Evolutionary conservation across 2,797 vertebrate species (phyloP), one percentile per base, ranked within the genome.

Genomic region (Apodemus agrarius): DNA sequence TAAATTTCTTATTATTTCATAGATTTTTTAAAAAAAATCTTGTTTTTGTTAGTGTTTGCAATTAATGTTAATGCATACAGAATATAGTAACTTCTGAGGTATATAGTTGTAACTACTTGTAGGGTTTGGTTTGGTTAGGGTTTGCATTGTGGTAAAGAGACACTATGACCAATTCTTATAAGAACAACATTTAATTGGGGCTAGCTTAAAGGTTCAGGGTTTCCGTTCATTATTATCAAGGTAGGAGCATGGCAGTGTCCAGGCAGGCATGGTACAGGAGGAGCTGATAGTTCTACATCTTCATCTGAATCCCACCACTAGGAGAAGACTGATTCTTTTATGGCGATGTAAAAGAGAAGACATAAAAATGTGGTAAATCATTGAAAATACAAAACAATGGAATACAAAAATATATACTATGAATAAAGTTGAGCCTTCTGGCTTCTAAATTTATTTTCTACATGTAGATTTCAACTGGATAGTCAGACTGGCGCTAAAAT

Each of bases 311-410:
- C 6, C 34, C 6, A 1, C 34, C 6, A 1, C 31, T n/a, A 69
- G 31, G 13, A 67, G 65, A n/a, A 69, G 14, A n/a, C 67, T n/a
- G 67, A 13, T 69, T 69, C 67, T 16, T 6, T n/a, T 3, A 8
- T 49, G 46, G 8, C 46, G 9, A 49, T 1, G 9, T 49, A 49
- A 49, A 49, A 49, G 46, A 49, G 46, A 49, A 49, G 37, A 65
- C 49, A 52, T n/a, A 75, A 92, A 16, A 34, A 85, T 24, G 21
- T 52, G 0, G 34, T 29, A 95, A 74, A 84, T 84, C 21, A 61
- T 67, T 78, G 21, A 88, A 76, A 61, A 78, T 89, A 78, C 34
- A 95, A 72, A 88, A 86, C 29, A 78, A 75, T 80, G 26, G 86
- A 86, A n/a, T 61, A 67, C 49, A 17, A 34, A 34, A 75, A 76